These are phyloP conservation scores for Tiphia femorata DNA, from an alignment of 2,888 invertebrate genomes.

Conservation along the genomic window DNA sequence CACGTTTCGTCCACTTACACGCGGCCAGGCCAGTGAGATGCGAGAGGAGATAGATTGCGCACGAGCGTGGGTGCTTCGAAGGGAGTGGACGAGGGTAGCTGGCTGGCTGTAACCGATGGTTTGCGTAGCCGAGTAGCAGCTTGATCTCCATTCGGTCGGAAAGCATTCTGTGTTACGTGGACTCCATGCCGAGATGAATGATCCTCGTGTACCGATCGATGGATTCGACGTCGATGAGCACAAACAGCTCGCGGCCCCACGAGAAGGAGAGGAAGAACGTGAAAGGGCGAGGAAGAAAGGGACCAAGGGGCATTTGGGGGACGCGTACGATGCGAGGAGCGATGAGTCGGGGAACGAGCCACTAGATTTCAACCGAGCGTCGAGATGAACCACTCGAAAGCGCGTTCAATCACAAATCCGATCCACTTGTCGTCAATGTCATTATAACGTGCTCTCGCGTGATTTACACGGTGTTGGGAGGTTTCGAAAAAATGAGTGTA, in stretches of 20 bases:
- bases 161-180: slow-evolving; percentile 24
- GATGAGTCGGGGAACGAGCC: slow-evolving; percentile 27
- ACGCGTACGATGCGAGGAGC: neutral
- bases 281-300: no score
- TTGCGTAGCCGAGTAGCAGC: slow-evolving; percentile 13
- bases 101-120: slow-evolving; percentile 2
- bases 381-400: slow-evolving; percentile 40
- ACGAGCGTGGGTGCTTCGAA: neutral
- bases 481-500: no score
- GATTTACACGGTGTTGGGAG: no score
- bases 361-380: slow-evolving; percentile 46
- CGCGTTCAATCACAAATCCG: slow-evolving; percentile 27
- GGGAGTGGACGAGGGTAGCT: neutral
- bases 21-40: no score
- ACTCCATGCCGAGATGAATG: slow-evolving; percentile 33
- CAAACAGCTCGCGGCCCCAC: slow-evolving; percentile 32
- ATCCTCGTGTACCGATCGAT: slow-evolving; percentile 31
- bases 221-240: slow-evolving; percentile 32
- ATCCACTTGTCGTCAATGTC: slow-evolving; percentile 34
- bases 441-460: slow-evolving; percentile 28
- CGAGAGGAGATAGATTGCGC: no score
- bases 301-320: no score
- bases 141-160: slow-evolving; percentile 24
- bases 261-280: no score
- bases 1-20: neutral